Conservation (phyloP, 2,797 vertebrate species). For the Phrynocephalus vlangalii region DNA sequence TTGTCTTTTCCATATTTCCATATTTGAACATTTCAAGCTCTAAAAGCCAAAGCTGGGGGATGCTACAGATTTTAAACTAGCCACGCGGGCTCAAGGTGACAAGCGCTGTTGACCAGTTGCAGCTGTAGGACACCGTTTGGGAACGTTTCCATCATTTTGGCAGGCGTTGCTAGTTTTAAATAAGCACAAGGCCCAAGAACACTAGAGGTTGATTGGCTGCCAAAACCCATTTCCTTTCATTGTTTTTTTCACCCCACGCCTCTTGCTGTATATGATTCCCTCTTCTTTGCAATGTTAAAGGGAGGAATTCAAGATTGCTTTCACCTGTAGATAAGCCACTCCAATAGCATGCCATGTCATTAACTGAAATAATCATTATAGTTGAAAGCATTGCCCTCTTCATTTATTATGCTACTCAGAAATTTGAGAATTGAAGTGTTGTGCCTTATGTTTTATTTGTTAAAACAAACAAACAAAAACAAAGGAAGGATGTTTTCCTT, state of each 20-base stretch:
- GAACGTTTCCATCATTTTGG: not conserved
- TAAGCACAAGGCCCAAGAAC: not conserved
- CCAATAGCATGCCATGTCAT: not conserved
- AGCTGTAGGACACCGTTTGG: not conserved
- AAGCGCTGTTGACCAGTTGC: not conserved
- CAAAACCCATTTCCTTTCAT: conserved; percentile 1
- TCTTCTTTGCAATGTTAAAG: not conserved
- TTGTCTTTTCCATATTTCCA: not conserved
- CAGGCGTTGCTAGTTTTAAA: not conserved
- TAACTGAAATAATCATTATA: not conserved
- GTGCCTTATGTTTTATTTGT: not conserved
- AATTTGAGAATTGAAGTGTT: not conserved
- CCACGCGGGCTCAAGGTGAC: not conserved
- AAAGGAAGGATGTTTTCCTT: not conserved
- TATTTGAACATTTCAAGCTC: not conserved
- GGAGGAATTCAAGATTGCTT: not conserved
- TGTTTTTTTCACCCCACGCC: not conserved
- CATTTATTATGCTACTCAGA: not conserved
- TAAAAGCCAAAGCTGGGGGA: not conserved
- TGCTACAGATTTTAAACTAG: not conserved
- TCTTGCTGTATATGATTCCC: not conserved
- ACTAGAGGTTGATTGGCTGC: not conserved
- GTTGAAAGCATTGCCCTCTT: not conserved
- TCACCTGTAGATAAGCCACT: not conserved
- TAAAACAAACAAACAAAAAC: too few species aligned